Percentiles rank a stretch among this genome's conserved stretches.
phyloP scores from a whole-genome alignment of 2,113 vertebrate species.

The Ochotona curzoniae region DNA sequence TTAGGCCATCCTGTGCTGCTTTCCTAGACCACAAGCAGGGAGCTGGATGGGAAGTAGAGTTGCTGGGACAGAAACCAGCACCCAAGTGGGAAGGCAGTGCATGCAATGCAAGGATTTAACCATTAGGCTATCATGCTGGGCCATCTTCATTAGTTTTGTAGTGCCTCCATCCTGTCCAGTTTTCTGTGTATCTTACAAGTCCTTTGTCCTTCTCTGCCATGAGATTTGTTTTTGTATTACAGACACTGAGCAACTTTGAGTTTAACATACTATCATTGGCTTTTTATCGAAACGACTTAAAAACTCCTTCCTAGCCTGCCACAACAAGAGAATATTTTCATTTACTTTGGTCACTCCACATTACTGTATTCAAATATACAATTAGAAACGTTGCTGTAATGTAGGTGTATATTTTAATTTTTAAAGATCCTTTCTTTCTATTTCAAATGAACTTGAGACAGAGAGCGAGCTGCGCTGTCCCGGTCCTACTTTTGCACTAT shows the following conservation, averaged over 20 bases:
- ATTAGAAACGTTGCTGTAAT: neutral
- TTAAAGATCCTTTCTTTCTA: neutral
- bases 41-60: no score
- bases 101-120: no score
- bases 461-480: neutral
- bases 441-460: neutral
- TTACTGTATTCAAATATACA: neutral
- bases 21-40: no score
- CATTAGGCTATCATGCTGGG: no score
- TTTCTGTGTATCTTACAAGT: neutral
- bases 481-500: neutral
- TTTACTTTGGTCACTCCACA: neutral
- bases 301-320: neutral
- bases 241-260: neutral
- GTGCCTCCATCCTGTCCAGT: neutral
- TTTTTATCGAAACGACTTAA: neutral
- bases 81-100: no score
- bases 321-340: constrained; percentile 4
- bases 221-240: neutral
- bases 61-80: no score
- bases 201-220: neutral
- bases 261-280: neutral
- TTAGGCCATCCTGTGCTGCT: no score
- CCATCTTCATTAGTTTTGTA: neutral
- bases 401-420: neutral